These are phyloP conservation scores for Ferrisia virgata DNA, from an alignment of 2,888 invertebrate genomes.

Conservation along the genomic window DNA sequence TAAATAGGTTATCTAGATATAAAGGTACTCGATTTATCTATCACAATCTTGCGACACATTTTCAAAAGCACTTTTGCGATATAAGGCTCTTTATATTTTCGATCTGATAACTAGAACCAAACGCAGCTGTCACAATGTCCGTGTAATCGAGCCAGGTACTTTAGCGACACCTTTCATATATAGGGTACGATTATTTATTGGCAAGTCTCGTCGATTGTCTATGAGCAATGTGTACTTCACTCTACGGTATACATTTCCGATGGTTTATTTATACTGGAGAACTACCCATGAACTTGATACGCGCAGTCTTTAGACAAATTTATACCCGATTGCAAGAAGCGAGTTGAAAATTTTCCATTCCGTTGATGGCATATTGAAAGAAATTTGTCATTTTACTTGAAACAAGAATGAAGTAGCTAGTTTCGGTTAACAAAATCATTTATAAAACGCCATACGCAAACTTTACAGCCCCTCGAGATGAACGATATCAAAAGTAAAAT, in stretches of 20 bases:
- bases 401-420: background rate
- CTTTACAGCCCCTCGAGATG: constrained; percentile 20
- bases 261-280: too few relatives aligned
- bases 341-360: background rate
- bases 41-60: constrained; percentile 43
- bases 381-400: background rate
- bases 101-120: constrained; percentile 31
- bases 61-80: constrained; percentile 29
- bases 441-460: background rate
- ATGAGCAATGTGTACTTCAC: background rate
- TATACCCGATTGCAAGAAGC: background rate
- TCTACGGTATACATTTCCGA: too few relatives aligned
- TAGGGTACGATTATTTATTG: background rate
- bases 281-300: too few relatives aligned
- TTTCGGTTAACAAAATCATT: background rate
- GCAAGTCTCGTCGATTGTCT: background rate
- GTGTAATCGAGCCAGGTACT: constrained; percentile 39
- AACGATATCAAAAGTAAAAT: constrained; percentile 25
- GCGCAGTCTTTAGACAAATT: background rate
- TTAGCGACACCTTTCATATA: background rate
- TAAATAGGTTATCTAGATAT: constrained; percentile 42
- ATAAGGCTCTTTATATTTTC: background rate
- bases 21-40: constrained; percentile 44
- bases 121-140: constrained; percentile 28
- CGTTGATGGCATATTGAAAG: background rate